Percentiles rank a stretch among this genome's conserved stretches.
phyloP scores from a whole-genome alignment of 2,797 vertebrate genomes.

The Bryconaethiops microstoma region DNA sequence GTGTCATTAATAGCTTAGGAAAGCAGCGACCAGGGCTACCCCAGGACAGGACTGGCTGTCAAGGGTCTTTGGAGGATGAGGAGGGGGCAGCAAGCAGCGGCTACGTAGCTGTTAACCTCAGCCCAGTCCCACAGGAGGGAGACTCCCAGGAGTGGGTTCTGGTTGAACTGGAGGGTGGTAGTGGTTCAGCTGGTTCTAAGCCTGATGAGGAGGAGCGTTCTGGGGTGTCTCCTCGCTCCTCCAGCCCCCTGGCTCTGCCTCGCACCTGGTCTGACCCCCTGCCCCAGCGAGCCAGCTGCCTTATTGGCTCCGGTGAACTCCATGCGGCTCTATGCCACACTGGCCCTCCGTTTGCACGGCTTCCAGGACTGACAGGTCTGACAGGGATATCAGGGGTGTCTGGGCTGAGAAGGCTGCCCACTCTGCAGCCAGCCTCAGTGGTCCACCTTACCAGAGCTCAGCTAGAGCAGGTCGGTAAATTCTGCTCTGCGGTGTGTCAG shows the following conservation, averaged over 20 bases:
- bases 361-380: conserved; percentile 73
- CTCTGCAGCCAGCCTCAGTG: conserved; percentile 82
- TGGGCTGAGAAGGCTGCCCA: conserved; percentile 83
- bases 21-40: conserved; percentile 73
- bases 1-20: conserved; percentile 66
- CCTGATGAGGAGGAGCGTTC: conserved; percentile 79
- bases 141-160: conserved; percentile 97
- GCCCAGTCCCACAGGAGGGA: conserved; percentile 87
- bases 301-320: conserved; percentile 66
- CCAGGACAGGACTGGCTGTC: conserved; percentile 78
- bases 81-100: conserved; percentile 88
- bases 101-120: conserved; percentile 92
- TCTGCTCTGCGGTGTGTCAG: background rate
- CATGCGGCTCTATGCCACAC: conserved; percentile 78
- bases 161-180: conserved; percentile 90
- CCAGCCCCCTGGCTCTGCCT: conserved; percentile 71
- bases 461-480: conserved; percentile 83
- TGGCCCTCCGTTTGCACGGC: conserved; percentile 80
- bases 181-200: conserved; percentile 82
- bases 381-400: conserved; percentile 65
- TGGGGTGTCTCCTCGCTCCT: conserved; percentile 72
- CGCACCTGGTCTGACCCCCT: conserved; percentile 73
- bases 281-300: conserved; percentile 74
- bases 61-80: conserved; percentile 81
- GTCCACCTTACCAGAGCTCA: conserved; percentile 84